Percentiles rank a stretch among this genome's conserved stretches.
Conservation (phyloP, 2,797 vertebrate genomes). For the Micrastur ruficollis region DNA sequence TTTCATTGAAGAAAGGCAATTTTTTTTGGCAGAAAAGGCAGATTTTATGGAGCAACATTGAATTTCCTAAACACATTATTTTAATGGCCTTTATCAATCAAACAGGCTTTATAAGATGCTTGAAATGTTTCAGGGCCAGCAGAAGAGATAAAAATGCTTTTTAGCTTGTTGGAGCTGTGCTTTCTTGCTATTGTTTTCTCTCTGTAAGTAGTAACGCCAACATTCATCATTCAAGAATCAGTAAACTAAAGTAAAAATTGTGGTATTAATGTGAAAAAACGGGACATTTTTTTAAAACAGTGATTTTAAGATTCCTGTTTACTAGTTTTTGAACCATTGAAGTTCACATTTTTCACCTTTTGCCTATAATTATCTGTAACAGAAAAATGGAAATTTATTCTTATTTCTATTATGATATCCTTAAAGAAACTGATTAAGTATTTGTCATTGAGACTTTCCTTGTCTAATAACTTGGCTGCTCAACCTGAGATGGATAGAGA, state of each 20-base stretch:
- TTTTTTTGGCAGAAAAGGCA: neutral
- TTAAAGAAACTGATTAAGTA: neutral
- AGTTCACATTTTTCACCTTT: neutral
- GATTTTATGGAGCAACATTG: neutral
- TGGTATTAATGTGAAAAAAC: neutral
- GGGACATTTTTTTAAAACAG: neutral
- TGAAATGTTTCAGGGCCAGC: neutral
- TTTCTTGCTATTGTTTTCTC: neutral
- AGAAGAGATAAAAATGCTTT: slow-evolving; percentile 6
- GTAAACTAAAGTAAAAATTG: neutral
- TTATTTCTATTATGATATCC: neutral
- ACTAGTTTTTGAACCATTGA: neutral
- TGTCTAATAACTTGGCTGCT: neutral
- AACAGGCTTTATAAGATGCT: neutral
- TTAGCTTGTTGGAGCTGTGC: neutral
- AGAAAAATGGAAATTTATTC: neutral
- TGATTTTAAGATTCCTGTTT: neutral
- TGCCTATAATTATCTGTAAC: neutral
- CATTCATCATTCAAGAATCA: neutral
- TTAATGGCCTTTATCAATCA: slow-evolving; percentile 12
- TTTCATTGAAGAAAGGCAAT: neutral
- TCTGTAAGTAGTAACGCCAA: neutral
- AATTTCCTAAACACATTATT: slow-evolving; percentile 4
- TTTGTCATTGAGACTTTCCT: neutral
- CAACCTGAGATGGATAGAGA: neutral